phyloP scores from a whole-genome alignment of 92 coral and sea anemone species.

The Desmophyllum pertusum region DNA sequence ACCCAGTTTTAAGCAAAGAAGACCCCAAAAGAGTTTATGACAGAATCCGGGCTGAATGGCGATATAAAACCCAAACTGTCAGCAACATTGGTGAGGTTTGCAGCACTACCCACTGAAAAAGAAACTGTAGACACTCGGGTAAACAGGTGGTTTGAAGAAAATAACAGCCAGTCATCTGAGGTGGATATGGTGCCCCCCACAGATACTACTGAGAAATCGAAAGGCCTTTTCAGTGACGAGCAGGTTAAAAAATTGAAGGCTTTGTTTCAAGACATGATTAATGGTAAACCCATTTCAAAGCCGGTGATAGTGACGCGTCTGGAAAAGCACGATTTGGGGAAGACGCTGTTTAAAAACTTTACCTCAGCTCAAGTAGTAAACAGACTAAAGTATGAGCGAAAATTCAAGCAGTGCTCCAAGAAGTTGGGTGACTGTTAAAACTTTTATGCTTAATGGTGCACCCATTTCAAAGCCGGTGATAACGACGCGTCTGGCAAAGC shows the following conservation, averaged over 20 bases:
- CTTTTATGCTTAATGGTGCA: background rate
- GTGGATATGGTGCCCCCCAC: background rate
- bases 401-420: background rate
- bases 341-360: slow-evolving; percentile 1
- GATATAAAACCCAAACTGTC: background rate
- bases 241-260: slow-evolving; percentile 8
- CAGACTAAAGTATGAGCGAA: slow-evolving; percentile 33
- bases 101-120: slow-evolving; percentile 14
- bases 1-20: slow-evolving; percentile 1
- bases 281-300: slow-evolving; percentile 26
- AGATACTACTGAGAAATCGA: slow-evolving; percentile 7
- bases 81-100: background rate
- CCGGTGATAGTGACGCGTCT: background rate
- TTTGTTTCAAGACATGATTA: slow-evolving; percentile 41
- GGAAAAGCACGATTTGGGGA: background rate
- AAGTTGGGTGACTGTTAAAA: too few relatives aligned
- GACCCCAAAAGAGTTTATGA: background rate
- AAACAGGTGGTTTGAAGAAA: slow-evolving; percentile 1
- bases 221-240: slow-evolving; percentile 18
- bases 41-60: slow-evolving; percentile 15
- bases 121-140: slow-evolving; percentile 12
- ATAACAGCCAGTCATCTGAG: background rate
- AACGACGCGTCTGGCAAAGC: background rate
- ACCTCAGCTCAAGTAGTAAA: slow-evolving; percentile 19
- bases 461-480: slow-evolving; percentile 35